Evolutionary conservation across 2,888 invertebrate species (phyloP).

Genomic region (Cryptus armator): DNA sequence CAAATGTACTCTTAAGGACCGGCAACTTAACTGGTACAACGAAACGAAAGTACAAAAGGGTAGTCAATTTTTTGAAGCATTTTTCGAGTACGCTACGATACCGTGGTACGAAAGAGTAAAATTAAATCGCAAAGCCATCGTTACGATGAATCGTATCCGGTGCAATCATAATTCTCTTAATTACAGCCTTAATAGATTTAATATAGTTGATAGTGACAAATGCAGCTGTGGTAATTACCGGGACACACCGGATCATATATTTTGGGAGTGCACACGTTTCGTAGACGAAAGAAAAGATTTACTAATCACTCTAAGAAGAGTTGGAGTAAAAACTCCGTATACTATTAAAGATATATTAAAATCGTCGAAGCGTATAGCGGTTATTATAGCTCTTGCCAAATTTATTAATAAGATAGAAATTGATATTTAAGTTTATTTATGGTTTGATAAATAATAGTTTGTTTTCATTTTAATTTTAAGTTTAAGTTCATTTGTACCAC

Average conservation of each 20-base stretch:
- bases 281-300: not conserved
- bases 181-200: slow-evolving; percentile 14
- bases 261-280: slow-evolving; percentile 19
- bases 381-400: not conserved
- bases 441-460: too few relatives aligned
- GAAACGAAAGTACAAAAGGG: slow-evolving; percentile 3
- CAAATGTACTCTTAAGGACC: not conserved
- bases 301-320: not conserved
- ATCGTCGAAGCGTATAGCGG: not conserved
- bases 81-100: not conserved
- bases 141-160: slow-evolving; percentile 33
- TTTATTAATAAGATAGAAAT: not conserved
- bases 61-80: not conserved
- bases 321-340: not conserved
- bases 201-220: not conserved
- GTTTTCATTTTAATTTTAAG: too few relatives aligned
- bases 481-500: not conserved
- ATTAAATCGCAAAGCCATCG: slow-evolving; percentile 7
- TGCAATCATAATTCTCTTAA: slow-evolving; percentile 39
- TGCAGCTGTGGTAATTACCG: not conserved
- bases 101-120: slow-evolving; percentile 35
- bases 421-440: not conserved
- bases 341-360: not conserved
- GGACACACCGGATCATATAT: slow-evolving; percentile 27
- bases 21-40: not conserved